phyloP scores from a whole-genome alignment of 1,140 invertebrate genomes.

The Orius insidiosus region DNA sequence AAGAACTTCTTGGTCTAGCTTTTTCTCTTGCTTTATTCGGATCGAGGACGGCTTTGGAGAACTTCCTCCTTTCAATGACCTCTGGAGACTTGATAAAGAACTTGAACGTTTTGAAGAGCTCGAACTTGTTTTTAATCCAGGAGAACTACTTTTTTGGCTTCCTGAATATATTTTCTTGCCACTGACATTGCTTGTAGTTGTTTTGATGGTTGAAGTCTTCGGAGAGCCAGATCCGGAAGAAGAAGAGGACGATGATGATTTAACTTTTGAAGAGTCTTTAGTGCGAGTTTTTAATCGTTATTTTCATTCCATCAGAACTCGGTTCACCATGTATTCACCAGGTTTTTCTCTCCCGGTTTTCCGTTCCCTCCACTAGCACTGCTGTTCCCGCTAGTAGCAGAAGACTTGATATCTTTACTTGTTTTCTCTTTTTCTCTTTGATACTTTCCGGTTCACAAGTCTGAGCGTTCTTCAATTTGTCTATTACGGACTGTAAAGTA shows the following conservation, averaged over 20 bases:
- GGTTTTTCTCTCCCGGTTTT: constrained; percentile 42
- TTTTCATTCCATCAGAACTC: constrained; percentile 69
- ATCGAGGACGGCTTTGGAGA: constrained; percentile 12
- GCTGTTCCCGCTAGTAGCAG: constrained; percentile 10
- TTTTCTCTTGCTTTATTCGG: constrained; percentile 28
- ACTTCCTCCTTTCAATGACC: no score
- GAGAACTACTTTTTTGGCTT: constrained; percentile 3
- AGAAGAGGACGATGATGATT: constrained; percentile 34
- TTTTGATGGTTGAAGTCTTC: neutral
- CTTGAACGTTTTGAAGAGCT: constrained; percentile 25
- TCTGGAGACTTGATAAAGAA: neutral
- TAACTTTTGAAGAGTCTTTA: constrained; percentile 34
- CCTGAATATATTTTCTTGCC: constrained; percentile 1
- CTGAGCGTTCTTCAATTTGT: constrained; percentile 63
- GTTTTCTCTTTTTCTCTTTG: constrained; percentile 22
- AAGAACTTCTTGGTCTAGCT: constrained; percentile 32
- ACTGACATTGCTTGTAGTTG: neutral
- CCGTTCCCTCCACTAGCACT: constrained; percentile 29
- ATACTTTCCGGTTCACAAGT: constrained; percentile 23
- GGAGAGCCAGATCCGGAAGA: constrained; percentile 3
- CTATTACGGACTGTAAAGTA: constrained; percentile 67
- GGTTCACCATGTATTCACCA: constrained; percentile 73
- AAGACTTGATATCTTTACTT: constrained; percentile 17
- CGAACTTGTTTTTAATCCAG: constrained; percentile 23
- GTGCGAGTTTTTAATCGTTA: constrained; percentile 70